Evolutionary conservation across 2,113 vertebrate species (phyloP), one percentile per base, ranked within the genome.

Genomic region (Pavo muticus): DNA sequence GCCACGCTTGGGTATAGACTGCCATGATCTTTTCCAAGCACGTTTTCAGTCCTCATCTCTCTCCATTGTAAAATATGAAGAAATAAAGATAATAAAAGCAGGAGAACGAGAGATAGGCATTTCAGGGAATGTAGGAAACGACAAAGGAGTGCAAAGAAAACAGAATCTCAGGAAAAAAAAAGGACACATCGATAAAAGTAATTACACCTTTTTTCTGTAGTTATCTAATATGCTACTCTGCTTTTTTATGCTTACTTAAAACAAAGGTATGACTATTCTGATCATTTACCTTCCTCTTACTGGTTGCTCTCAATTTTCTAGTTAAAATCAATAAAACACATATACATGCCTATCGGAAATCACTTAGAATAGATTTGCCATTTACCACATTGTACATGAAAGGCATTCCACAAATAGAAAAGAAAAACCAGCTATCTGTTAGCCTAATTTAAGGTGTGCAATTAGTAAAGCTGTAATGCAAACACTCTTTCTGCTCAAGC

Each of bases 391-490:
- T 67, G 68, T 52, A 52, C 13, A 37, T 3, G 8, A 64, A 84
- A 85, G 5, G 73, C 20, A 32, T 11, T 27, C 25, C 76, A 91
- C 7, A 25, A 52, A 84, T 7, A 63, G 3, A 71, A 69, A 60
- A 17, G 7, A 10, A 67, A 74, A 35, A 65, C 9, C 5, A 68
- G 64, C 77, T 93, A 59, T 86, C 56, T 61, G 60, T 35, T 89
- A 70, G 30, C 59, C 84, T 93, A 39, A 96, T 92, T 92, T 76
- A 93, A 94, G 90, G 69, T 92, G 88, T 88, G 59, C 42, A 95
- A 95, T 89, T 92, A 97, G 73, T 71, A 80, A 85, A 90, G 68
- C 87, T 81, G 52, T 72, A 90, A 91, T n/a, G 70, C 87, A 92
- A 87, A 90, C 85, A 91, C 78, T 69, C 78, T 42, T 84, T 71